phyloP scores from a whole-genome alignment of 2,113 vertebrate species.

The Dipodomys merriami region DNA sequence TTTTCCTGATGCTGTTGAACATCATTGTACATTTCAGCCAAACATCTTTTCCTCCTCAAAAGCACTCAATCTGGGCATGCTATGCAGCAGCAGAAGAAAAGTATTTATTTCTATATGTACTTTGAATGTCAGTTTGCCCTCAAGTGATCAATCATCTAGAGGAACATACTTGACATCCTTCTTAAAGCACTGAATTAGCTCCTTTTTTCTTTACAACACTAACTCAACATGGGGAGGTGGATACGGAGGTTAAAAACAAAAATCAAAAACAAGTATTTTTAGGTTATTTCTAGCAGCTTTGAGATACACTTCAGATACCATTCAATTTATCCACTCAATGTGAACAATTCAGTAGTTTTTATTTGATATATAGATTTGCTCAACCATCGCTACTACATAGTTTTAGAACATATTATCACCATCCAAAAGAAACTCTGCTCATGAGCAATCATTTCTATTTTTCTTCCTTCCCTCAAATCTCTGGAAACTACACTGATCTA shows the following conservation, averaged over 20 bases:
- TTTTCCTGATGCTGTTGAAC: background rate
- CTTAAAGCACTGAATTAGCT: background rate
- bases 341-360: background rate
- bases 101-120: slow-evolving; percentile 37
- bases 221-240: background rate
- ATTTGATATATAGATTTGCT: background rate
- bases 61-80: background rate
- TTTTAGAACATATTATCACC: background rate
- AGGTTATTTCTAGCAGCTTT: background rate
- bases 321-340: background rate
- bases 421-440: background rate
- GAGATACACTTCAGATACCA: background rate
- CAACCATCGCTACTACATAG: background rate
- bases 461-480: background rate
- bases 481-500: background rate
- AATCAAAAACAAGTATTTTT: background rate
- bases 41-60: background rate
- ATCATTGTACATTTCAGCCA: background rate
- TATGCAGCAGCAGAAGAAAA: slow-evolving; percentile 36
- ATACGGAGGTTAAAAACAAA: slow-evolving; percentile 9
- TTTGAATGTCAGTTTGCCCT: slow-evolving; percentile 1
- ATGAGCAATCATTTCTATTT: background rate
- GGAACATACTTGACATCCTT: slow-evolving; percentile 24
- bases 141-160: slow-evolving; percentile 51
- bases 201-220: background rate